Evolutionary conservation across 1,140 invertebrate species (phyloP), one percentile per base, ranked within the genome.

Genomic region (Brachionus rotundiformis): DNA sequence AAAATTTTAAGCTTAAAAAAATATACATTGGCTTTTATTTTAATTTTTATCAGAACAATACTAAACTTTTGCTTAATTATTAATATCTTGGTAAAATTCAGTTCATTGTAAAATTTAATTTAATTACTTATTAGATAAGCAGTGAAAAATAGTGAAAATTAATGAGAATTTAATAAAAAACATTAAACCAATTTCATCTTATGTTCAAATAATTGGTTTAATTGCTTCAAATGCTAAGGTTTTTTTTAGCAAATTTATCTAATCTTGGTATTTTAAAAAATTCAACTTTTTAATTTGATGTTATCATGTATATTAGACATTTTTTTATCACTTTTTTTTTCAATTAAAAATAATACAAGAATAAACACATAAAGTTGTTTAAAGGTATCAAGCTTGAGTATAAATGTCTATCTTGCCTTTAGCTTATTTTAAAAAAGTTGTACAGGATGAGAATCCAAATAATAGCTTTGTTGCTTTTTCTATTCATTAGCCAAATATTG

Each of bases 201-300:
- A 16, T 49, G 47, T 49, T 49, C 47, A 49, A 49, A 49, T 49
- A 49, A 49, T 49, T 19, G 47, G 47, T 19, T 49, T 49, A 49
- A 49, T 49, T 49, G 6, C 47, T 19, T 49, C 13, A 49, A 49
- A 49, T 49, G 47, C 16, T 49, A 49, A 49, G 16, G 47, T 16
- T 49, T 16, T 49, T 36, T 49, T n/a, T 16, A 4, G 1, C n/a
- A 49, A 49, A 49, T 49, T 49, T 49, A 49, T 49, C 47, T 49
- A 16, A 49, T 49, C 47, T 49, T 49, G 47, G 47, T 49, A 49
- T 49, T 49, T 49, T 19, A 49, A 49, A 49, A 49, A 49, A 49
- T 49, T 49, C 1, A 49, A 49, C 47, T 49, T 49, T 49, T 49
- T 19, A 16, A 49, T 16, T 49, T 49, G 13, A 49, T 49, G 33